These are phyloP conservation scores for Platycheirus albimanus DNA, from an alignment of 2,888 invertebrate species.

Conservation along the genomic window DNA sequence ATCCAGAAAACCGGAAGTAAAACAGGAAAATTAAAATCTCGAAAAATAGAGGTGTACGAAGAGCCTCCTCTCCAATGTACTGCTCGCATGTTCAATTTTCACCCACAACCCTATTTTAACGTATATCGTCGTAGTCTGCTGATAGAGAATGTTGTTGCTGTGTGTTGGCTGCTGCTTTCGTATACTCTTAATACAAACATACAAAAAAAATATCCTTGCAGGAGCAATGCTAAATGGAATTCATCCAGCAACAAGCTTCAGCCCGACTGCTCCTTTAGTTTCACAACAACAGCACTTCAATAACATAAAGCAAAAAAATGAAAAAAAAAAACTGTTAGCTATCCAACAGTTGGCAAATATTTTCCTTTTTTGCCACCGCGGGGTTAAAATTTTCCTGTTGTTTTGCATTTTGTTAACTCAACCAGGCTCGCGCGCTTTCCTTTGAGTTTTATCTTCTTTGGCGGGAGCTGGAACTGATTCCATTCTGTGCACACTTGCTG, in stretches of 20 bases:
- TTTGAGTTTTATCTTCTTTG: constrained; percentile 42
- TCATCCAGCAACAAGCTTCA: constrained; percentile 64
- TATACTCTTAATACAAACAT: neutral
- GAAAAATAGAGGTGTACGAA: constrained; percentile 79
- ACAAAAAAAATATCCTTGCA: constrained; percentile 35
- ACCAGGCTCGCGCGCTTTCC: constrained; percentile 45
- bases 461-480: constrained; percentile 42
- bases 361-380: constrained; percentile 50
- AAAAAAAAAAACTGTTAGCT: constrained; percentile 18
- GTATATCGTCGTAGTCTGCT: constrained; percentile 2
- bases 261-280: constrained; percentile 37
- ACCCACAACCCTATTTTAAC: no score
- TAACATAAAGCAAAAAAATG: constrained; percentile 7
- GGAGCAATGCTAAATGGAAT: constrained; percentile 46
- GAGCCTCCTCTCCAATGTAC: neutral
- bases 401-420: constrained; percentile 59
- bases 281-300: constrained; percentile 34
- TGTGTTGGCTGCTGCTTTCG: constrained; percentile 30
- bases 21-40: constrained; percentile 83
- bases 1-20: constrained; percentile 82
- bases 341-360: constrained; percentile 64
- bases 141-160: constrained; percentile 52
- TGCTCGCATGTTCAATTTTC: neutral
- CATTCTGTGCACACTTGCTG: constrained; percentile 28
- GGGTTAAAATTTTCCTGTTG: constrained; percentile 36